Percentiles rank a stretch among this genome's conserved stretches.
phyloP scores from a whole-genome alignment of 2,113 vertebrate genomes.

The Eulemur macaco region DNA sequence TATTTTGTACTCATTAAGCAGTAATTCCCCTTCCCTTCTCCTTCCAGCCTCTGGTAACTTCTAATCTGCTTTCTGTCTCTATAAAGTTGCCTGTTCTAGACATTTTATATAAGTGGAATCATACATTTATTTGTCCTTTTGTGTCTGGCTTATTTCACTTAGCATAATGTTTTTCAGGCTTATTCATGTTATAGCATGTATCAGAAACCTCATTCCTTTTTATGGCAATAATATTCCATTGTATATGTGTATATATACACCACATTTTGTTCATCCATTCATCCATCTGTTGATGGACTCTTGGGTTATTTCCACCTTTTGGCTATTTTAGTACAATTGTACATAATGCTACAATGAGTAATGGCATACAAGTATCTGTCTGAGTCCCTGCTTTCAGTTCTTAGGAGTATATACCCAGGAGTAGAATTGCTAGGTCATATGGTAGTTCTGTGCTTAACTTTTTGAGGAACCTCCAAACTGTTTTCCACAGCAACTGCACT shows the following conservation, averaged over 20 bases:
- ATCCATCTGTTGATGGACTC: neutral
- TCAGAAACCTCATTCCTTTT: neutral
- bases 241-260: neutral
- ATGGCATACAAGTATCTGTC: neutral
- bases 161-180: neutral
- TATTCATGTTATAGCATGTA: neutral
- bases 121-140: neutral
- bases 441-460: neutral
- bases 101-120: neutral
- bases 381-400: neutral
- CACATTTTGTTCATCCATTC: neutral
- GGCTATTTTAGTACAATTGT: neutral
- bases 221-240: neutral
- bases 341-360: neutral
- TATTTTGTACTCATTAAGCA: neutral
- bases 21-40: neutral
- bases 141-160: neutral
- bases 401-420: neutral
- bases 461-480: neutral
- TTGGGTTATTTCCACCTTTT: neutral
- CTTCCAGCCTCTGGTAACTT: neutral
- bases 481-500: neutral
- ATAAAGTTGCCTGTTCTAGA: neutral
- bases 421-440: neutral
- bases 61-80: neutral